Base-by-base conservation (phyloP, 2,888 invertebrate species). In the Phyllotreta cruciferae region DNA sequence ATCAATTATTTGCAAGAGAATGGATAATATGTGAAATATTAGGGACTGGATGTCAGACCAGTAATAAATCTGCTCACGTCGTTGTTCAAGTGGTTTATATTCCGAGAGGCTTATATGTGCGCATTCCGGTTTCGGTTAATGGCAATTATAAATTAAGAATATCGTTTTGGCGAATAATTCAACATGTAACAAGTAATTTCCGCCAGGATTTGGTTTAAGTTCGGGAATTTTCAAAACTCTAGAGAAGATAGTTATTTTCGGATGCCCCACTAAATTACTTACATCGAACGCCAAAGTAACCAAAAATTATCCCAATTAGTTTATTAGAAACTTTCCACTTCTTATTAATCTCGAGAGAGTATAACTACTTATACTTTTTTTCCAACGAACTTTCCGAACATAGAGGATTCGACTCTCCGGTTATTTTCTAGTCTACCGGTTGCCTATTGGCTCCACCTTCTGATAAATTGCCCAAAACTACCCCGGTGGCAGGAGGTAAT, bases 401-500 rank as follows among this genome's bases (percentile, higher is more conserved):
- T 52, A 14, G 35, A 54, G 42, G 42, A 54, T 54, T 35, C 42
- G n/a, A 39, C 54, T 42, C 52, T 52, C 37, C 8, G 36, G 57
- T 41, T 58, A 58, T 58, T 58, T 57, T 50, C 78, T 76, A 74
- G 75, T 76, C 74, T 76, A 78, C 71, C 75, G 76, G 73, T 71
- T 72, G 75, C 74, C 73, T 75, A 63, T 66, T 62, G 56, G 62
- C 73, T 72, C 74, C 71, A 63, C 76, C 75, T 70, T 76, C 83
- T 86, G 85, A 86, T 86, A 86, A 86, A 86, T 86, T 85, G 84
- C 84, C 81, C 81, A 83, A 83, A 83, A 85, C 84, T 83, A 82
- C 83, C 83, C 82, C 83, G 81, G 83, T 85, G 85, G 85, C 85
- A 86, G 85, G 85, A 52, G 52, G 58, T 86, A 85, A 86, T 70